These are phyloP conservation scores for Melanotaenia duboulayi DNA, from an alignment of 2,113 vertebrate genomes.

Conservation along the genomic window DNA sequence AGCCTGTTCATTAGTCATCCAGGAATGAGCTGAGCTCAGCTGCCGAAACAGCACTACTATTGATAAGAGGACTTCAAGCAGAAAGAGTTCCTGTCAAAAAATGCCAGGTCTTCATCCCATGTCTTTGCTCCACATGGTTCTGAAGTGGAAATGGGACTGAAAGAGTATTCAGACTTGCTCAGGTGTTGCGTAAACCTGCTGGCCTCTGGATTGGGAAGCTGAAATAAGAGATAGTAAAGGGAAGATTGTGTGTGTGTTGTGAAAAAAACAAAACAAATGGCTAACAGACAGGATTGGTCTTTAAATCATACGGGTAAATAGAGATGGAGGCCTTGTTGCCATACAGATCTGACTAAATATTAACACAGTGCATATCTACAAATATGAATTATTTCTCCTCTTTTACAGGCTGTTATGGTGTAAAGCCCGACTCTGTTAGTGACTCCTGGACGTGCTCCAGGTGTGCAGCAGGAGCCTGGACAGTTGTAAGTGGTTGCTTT, in stretches of 20 bases:
- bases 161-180: slow-evolving; percentile 43
- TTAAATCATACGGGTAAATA: not conserved
- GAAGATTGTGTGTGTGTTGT: not conserved
- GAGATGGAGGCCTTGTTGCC: not conserved
- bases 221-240: not conserved
- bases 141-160: slow-evolving; percentile 16
- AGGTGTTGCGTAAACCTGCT: slow-evolving; percentile 29
- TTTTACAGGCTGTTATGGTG: slow-evolving; percentile 91
- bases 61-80: slow-evolving; percentile 61
- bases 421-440: slow-evolving; percentile 86
- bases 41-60: slow-evolving; percentile 44
- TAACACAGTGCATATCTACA: not conserved
- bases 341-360: not conserved
- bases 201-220: slow-evolving; percentile 7
- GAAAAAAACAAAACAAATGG: slow-evolving; percentile 2
- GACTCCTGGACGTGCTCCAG: slow-evolving; percentile 91
- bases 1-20: slow-evolving; percentile 67
- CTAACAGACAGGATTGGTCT: slow-evolving; percentile 2
- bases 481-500: slow-evolving; percentile 83
- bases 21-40: slow-evolving; percentile 47
- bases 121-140: slow-evolving; percentile 23
- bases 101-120: slow-evolving; percentile 3
- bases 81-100: slow-evolving; percentile 61
- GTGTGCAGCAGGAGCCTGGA: slow-evolving; percentile 87
- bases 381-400: not conserved